Evolutionary conservation across 2,113 vertebrate species (phyloP), one percentile per base, ranked within the genome.

Genomic region (Pipa parva): DNA sequence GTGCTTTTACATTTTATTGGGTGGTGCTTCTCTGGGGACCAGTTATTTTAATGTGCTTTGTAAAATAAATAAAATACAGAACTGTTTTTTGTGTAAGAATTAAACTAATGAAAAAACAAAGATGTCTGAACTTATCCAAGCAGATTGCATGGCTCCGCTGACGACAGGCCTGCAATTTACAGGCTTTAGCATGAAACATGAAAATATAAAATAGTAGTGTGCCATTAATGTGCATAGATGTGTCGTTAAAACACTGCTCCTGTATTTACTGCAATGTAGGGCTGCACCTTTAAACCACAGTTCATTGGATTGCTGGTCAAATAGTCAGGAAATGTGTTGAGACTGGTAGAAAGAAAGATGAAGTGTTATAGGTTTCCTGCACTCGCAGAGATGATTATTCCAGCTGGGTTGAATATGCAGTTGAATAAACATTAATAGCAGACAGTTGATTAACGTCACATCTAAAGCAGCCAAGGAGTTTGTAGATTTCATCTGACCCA

Each of bases 341-440:
- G 66, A 70, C 66, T 70, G 66, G 66, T 70, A 70, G 57, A 70
- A 59, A 70, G 57, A 70, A 70, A 70, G 48, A 70, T 70, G 66
- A 70, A 70, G 66, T 70, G 66, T 70, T 70, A 70, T 55, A 59
- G 50, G 48, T 70, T 61, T 70, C 66, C 66, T 70, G 66, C 66
- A 61, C 66, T 70, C 33, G 29, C 36, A 22, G 55, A 70, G 66
- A 70, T 70, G 66, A 70, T 29, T 70, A 70, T 70, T 70, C 66
- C 66, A 70, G 66, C 66, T 61, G 58, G 57, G 36, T 49, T 54
- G 66, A 59, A 52, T 70, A 70, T 42, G 57, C 58, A 22, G 29
- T 61, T 59, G 49, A 54, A 70, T 61, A 70, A 70, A 70, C 66
- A 70, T 61, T 45, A 61, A 48, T 61, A 70, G 57, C 57, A 70